These are phyloP conservation scores for cattle (Bos taurus) DNA, from an alignment of 2,113 vertebrate genomes.

Conservation along the genomic window ARS-UCD2.0 NC_037346.1:28439501-28440000, in stretches of 20 bases:
- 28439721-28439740: background rate
- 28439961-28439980: background rate
- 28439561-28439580: background rate
- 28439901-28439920: background rate
- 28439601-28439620: background rate
- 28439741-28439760: background rate
- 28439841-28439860: background rate
- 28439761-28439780: background rate
- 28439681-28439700: background rate
- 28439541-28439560: background rate
- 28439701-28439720: background rate
- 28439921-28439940: background rate
- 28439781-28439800: background rate
- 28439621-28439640: background rate
- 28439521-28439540: background rate
- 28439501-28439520: background rate
- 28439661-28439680: background rate
- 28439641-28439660: background rate
- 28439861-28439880: background rate
- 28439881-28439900: background rate
- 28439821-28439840: background rate
- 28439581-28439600: background rate
- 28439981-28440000: background rate
- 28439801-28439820: background rate
- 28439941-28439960: background rate